These are phyloP conservation scores for Nycticryphes semicollaris DNA, from an alignment of 2,113 vertebrate genomes.

Conservation along the genomic window DNA sequence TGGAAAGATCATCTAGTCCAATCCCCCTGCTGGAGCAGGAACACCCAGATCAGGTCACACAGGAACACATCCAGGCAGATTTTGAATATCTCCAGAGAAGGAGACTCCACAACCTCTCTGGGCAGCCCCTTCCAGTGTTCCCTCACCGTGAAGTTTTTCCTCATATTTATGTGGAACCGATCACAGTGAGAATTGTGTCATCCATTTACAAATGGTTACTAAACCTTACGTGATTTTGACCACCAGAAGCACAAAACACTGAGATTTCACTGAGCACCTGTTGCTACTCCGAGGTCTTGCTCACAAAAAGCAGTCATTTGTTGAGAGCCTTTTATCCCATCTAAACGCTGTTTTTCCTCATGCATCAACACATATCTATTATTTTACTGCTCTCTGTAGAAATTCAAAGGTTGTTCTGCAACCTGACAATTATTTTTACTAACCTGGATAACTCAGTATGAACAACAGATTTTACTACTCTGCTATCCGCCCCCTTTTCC, in stretches of 20 bases:
- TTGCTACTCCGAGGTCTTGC: background rate
- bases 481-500: accelerated
- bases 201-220: background rate
- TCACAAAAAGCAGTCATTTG: background rate
- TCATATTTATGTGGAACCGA: no score
- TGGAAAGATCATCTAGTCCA: no score
- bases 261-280: background rate
- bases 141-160: no score
- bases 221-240: background rate
- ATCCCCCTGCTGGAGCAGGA: no score
- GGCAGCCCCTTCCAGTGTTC: no score
- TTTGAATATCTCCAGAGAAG: no score
- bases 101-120: no score
- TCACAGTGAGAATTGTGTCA: background rate
- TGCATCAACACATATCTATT: accelerated
- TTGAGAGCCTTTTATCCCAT: background rate
- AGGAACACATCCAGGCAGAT: no score
- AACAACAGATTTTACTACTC: background rate
- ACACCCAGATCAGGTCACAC: no score
- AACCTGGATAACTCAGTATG: background rate
- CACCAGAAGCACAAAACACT: background rate
- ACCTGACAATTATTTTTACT: background rate
- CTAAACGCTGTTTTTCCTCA: background rate
- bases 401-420: background rate
- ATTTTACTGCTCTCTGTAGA: background rate